Conservation (phyloP, 2,797 vertebrate species). For the Smutsia temminckii region DNA sequence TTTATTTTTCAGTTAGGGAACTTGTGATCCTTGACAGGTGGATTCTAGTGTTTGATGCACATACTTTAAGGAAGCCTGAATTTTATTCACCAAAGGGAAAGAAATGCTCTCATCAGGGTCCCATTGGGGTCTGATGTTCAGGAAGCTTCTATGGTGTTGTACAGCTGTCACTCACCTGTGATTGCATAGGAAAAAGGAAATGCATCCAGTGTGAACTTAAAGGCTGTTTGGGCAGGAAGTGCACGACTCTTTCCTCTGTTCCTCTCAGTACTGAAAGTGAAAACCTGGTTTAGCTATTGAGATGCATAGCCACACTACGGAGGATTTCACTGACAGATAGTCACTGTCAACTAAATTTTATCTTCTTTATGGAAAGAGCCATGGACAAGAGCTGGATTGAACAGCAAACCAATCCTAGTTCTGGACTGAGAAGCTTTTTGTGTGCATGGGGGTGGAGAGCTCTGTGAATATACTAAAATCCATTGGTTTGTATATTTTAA, state of each 20-base stretch:
- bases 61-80: neutral
- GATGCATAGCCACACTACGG: neutral
- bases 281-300: neutral
- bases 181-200: neutral
- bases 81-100: neutral
- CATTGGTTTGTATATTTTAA: neutral
- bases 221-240: neutral
- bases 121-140: neutral
- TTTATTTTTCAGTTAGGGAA: constrained; percentile 51
- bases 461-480: neutral
- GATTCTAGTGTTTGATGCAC: neutral
- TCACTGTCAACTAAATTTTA: neutral
- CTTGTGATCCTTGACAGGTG: neutral
- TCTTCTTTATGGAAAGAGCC: neutral
- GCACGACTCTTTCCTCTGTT: neutral
- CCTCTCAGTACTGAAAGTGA: neutral
- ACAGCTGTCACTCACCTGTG: neutral
- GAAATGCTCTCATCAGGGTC: neutral
- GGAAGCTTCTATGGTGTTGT: neutral
- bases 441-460: neutral
- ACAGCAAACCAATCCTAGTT: neutral
- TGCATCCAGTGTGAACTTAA: neutral
- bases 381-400: neutral
- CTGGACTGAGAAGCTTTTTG: neutral
- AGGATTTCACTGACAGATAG: neutral